These are phyloP conservation scores for Limonius californicus DNA, from an alignment of 1,140 invertebrate species.

Conservation along the genomic window DNA sequence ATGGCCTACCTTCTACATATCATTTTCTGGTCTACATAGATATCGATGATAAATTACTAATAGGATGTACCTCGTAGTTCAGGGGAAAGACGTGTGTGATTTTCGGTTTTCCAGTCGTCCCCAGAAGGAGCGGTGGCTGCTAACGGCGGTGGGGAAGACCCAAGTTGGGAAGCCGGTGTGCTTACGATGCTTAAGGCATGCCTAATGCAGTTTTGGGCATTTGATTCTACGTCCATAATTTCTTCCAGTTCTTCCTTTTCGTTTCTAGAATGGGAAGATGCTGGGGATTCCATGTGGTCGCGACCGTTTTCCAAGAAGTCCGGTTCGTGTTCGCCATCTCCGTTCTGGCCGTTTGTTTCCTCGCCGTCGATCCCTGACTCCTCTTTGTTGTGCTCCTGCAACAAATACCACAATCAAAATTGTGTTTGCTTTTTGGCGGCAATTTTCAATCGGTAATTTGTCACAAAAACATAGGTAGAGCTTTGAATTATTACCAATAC, in stretches of 20 bases:
- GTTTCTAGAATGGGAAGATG: conserved; percentile 42
- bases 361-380: conserved; percentile 29
- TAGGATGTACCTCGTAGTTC: conserved; percentile 30
- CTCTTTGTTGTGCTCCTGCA: conserved; percentile 40
- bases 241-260: conserved; percentile 47
- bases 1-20: neutral
- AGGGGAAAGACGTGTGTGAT: conserved; percentile 38
- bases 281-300: conserved; percentile 42
- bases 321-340: conserved; percentile 37
- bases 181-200: conserved; percentile 45
- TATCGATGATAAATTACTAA: conserved; percentile 19
- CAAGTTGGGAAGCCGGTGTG: conserved; percentile 39
- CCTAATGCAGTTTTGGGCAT: conserved; percentile 43
- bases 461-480: no score
- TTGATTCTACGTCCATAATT: conserved; percentile 41
- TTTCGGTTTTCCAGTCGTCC: conserved; percentile 42
- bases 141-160: conserved; percentile 40
- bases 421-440: no score
- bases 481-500: no score
- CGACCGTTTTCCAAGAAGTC: conserved; percentile 44
- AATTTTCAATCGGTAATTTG: no score
- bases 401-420: no score
- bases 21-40: neutral
- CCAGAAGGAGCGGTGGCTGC: conserved; percentile 41
- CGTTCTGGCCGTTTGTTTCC: conserved; percentile 35